Base-by-base conservation (phyloP, 2,888 invertebrate species). In the Plagodis dolabraria region DNA sequence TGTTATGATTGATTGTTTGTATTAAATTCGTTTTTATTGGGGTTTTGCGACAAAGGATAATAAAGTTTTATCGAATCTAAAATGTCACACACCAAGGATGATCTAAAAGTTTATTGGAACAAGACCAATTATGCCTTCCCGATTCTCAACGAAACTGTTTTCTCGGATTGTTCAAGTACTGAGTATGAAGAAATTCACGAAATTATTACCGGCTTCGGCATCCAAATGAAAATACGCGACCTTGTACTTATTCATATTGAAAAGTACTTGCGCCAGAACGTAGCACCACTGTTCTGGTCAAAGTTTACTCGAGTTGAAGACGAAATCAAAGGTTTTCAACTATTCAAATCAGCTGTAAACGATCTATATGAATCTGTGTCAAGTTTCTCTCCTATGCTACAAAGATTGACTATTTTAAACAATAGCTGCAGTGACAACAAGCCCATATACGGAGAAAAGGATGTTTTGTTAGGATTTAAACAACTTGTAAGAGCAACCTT, bases 261-360 rank as follows among this genome's bases (percentile, higher is more conserved):
- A 72, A 93, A 94, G 72, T 91, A 94, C 71, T 83, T 95, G 50
- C 92, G 95, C 4, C 93, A 94, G 72, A 89, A 93, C 65, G 89
- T 95, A 5, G 94, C 93, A 0, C 95, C 95, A 7, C 81, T 89
- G 44, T 96, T 96, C 84, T 96, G 96, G 96, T 87, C 90, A 0
- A 94, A 94, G 70, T 96, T 96, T 78, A 85, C 82, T 4, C 91
- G 89, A 64, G 82, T 86, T 0, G 86, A 89, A 33, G 91, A 92
- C 64, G 94, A 94, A 67, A 86, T 92, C 5, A 92, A 94, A 72
- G 95, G 95, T 11, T 96, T 96, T 73, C 93, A 94, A 72, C 83
- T 93, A 50, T 96, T 96, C 72, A 94, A 94, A 72, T 89, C 92
- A 53, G 95, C 96, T n/a, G 95, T 96, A 0, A 94, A 95, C 68